Conservation (phyloP, 2,888 invertebrate species). For the Neoitamus cyanurus region DNA sequence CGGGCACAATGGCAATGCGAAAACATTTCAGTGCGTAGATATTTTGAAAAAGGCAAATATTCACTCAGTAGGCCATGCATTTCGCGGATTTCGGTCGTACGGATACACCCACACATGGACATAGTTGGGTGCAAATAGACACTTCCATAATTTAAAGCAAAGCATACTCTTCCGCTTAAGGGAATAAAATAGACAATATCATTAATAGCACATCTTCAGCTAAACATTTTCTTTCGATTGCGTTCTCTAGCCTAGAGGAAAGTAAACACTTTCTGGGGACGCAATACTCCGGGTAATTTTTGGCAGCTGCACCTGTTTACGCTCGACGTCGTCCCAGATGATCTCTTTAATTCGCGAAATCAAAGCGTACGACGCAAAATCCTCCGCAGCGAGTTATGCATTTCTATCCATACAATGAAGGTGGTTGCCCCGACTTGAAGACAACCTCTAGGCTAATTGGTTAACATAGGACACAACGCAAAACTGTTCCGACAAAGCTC, state of each 20-base stretch:
- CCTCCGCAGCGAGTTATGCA: neutral
- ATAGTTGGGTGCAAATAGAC: too few species aligned
- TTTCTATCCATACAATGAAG: neutral
- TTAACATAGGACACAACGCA: neutral
- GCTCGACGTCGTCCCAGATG: neutral
- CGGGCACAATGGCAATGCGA: too few species aligned
- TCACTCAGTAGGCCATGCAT: too few species aligned
- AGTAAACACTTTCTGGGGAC: neutral
- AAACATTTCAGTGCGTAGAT: too few species aligned
- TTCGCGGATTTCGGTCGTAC: too few species aligned
- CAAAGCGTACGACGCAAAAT: neutral
- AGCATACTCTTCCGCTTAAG: neutral
- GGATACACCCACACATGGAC: too few species aligned
- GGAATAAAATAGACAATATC: neutral
- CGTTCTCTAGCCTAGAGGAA: neutral
- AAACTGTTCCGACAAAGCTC: neutral
- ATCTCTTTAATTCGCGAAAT: neutral
- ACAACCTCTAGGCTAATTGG: neutral
- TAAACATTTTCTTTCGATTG: neutral
- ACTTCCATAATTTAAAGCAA: too few species aligned
- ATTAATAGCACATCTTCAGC: neutral
- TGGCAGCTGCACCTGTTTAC: neutral
- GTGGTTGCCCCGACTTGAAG: neutral
- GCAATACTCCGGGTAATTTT: neutral
- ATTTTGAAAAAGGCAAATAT: too few species aligned